Evolutionary conservation across 1,140 invertebrate genomes (phyloP).

Genomic region (Reticulitermes speratus): DNA sequence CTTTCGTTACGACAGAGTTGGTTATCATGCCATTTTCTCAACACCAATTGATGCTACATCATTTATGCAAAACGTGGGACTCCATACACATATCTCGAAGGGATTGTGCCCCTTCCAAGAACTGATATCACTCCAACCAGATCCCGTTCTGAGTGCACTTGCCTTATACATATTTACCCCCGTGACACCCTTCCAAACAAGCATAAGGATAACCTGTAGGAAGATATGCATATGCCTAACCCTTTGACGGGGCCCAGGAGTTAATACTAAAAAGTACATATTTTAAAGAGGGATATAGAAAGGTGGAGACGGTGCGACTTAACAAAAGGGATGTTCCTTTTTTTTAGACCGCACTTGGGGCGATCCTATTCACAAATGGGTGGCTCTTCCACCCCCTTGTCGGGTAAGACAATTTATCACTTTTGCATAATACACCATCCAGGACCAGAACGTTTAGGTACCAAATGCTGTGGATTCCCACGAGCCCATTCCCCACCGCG

Average conservation of each 20-base stretch:
- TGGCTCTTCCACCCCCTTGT: background rate
- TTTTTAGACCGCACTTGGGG: background rate
- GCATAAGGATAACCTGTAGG: background rate
- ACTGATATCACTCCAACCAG: too few species aligned
- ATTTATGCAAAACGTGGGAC: background rate
- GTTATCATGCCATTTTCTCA: background rate
- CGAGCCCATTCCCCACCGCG: background rate
- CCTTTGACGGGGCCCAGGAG: background rate
- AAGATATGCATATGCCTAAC: background rate
- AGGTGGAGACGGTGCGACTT: background rate
- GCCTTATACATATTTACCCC: background rate
- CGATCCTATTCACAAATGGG: background rate
- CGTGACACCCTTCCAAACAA: background rate
- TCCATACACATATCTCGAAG: background rate
- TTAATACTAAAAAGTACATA: background rate
- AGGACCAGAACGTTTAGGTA: background rate
- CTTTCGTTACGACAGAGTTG: too few species aligned
- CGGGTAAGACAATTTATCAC: conserved; percentile 3
- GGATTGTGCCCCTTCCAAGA: background rate
- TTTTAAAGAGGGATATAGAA: background rate
- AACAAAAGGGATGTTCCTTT: background rate
- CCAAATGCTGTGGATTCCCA: background rate
- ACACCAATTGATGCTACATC: background rate
- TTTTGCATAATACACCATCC: background rate
- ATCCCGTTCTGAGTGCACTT: background rate